Conservation (phyloP, 2,797 vertebrate genomes). For the Girardinus metallicus region DNA sequence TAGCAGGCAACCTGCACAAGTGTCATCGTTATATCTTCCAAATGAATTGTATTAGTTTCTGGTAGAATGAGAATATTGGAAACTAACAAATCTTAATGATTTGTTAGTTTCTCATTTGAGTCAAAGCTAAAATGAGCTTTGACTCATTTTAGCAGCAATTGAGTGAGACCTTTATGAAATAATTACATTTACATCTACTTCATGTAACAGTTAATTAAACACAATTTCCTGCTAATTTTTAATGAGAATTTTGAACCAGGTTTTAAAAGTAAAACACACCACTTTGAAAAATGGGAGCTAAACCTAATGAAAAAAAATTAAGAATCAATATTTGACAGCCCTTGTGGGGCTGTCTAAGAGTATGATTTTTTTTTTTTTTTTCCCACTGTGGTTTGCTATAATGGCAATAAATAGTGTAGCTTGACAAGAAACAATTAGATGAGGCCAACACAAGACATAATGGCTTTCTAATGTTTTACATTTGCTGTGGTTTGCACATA, state of each 20-base stretch:
- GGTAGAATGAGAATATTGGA: not conserved
- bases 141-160: not conserved
- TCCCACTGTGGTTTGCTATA: constrained; percentile 29
- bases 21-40: constrained; percentile 46
- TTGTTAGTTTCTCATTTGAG: no score
- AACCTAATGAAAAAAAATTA: constrained; percentile 54
- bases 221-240: constrained; percentile 40
- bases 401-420: constrained; percentile 48
- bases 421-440: constrained; percentile 25
- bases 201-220: not conserved
- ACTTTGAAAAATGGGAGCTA: constrained; percentile 36
- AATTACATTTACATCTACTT: not conserved
- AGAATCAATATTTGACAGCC: constrained; percentile 68
- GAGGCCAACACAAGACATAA: constrained; percentile 55
- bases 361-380: constrained; percentile 7
- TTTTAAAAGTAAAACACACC: constrained; percentile 47
- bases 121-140: no score
- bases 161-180: not conserved
- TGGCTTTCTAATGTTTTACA: constrained; percentile 54
- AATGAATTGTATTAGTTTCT: not conserved
- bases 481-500: constrained; percentile 62
- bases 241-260: constrained; percentile 36
- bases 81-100: not conserved
- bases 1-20: constrained; percentile 32
- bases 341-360: constrained; percentile 59